Evolutionary conservation across 1,140 invertebrate genomes (phyloP), one percentile per base, ranked within the genome.

Genomic region (Drosophila grimshawi): DNA sequence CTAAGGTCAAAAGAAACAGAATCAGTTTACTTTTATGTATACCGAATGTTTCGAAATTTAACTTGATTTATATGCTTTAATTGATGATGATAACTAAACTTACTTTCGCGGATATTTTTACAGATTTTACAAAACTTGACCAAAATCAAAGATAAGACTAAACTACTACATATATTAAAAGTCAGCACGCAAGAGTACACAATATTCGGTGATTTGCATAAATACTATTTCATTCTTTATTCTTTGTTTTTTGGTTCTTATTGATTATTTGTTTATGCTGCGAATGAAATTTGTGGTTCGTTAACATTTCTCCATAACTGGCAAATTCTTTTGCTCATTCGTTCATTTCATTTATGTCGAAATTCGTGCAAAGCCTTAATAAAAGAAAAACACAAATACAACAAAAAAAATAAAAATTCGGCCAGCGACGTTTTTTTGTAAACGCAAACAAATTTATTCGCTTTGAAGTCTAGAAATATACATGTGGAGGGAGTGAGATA

Each of bases 321-420:
- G 80, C 83, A 53, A 88, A 88, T 86, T 86, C 83, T 79, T 79
- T 60, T 8, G 66, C 71, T 60, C 69, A 57, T 81, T 69, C 55
- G 35, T 60, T 60, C 56, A 68, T 64, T 67, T 67, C 32, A 46
- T 67, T 80, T 76, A 76, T 86, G 78, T 88, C 60, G 80, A 88
- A 83, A 83, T 78, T 86, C 82, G 83, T 88, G 72, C 83, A 61
- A 79, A 86, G 78, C 55, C 48, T 62, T 60, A 80, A 83, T 85
- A 65, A 75, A 64, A 37, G n/a, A 51, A 43, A 32, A 45, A 48
- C 11, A 45, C 6, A 46, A 46, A 56, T 35, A 49, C 37, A 59
- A 29, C 43, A 39, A 32, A 45, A 49, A 41, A 52, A 37, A 39
- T 57, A 49, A 41, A 33, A 33, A 39, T 56, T 56, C 5, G 63